These are phyloP conservation scores for Eptatretus atami DNA, from an alignment of 2,797 vertebrate species.

Conservation along the genomic window DNA sequence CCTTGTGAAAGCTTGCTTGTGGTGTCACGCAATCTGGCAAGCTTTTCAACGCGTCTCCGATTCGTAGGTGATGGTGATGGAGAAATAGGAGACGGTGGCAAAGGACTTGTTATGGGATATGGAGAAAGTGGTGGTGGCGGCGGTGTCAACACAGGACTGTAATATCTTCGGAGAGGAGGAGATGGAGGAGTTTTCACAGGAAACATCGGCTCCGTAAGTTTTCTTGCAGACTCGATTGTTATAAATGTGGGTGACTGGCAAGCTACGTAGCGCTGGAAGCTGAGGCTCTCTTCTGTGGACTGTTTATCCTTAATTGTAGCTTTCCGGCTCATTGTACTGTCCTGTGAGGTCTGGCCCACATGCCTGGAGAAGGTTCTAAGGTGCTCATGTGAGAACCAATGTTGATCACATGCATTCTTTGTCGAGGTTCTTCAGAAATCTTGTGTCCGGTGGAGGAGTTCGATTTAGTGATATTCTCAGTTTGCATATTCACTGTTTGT, in stretches of 20 bases:
- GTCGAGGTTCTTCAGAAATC: slow-evolving; percentile 10
- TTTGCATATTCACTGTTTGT: no score
- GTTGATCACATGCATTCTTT: slow-evolving; percentile 21
- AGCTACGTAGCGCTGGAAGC: slow-evolving; percentile 19
- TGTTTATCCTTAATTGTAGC: neutral
- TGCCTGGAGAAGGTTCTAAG: slow-evolving; percentile 1
- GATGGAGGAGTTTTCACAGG: slow-evolving; percentile 21
- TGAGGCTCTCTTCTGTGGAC: slow-evolving; percentile 1
- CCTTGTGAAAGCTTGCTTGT: slow-evolving; percentile 31
- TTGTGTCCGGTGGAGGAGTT: no score
- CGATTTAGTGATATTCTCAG: no score
- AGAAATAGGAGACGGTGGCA: slow-evolving; percentile 15
- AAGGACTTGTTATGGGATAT: slow-evolving; percentile 19
- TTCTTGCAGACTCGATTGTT: slow-evolving; percentile 32
- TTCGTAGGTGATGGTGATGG: slow-evolving; percentile 26
- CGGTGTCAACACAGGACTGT: slow-evolving; percentile 16
- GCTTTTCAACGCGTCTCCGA: slow-evolving; percentile 26
- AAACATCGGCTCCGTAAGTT: slow-evolving; percentile 17
- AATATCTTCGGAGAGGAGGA: slow-evolving; percentile 18
- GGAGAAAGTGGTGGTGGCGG: slow-evolving; percentile 16
- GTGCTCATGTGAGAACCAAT: slow-evolving; percentile 19
- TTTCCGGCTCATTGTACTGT: no score
- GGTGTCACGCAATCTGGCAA: slow-evolving; percentile 35
- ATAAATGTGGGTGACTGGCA: slow-evolving; percentile 47
- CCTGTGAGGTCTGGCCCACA: no score